These are phyloP conservation scores for Camponotus pennsylvanicus DNA, from an alignment of 1,140 invertebrate species.

Conservation along the genomic window DNA sequence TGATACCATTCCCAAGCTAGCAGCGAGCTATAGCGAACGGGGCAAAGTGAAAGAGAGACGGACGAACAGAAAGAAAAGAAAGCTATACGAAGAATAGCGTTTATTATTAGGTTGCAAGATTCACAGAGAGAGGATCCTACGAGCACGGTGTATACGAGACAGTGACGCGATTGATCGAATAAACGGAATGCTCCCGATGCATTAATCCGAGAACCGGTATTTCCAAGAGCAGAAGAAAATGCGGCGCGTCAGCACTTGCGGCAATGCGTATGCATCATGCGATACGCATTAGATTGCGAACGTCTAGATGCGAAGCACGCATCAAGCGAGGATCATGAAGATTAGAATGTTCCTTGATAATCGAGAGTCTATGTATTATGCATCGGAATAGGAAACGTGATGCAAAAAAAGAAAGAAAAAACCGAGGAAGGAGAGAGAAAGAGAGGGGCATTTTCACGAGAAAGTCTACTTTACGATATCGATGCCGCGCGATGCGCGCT, in stretches of 20 bases:
- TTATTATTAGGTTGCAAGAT: slow-evolving; percentile 60
- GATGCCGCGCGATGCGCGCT: background rate
- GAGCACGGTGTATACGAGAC: slow-evolving; percentile 14
- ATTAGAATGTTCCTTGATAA: slow-evolving; percentile 49
- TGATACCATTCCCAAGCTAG: slow-evolving; percentile 55
- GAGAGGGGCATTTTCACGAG: background rate
- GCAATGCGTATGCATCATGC: slow-evolving; percentile 11
- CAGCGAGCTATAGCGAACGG: slow-evolving; percentile 26
- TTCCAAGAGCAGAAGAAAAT: slow-evolving; percentile 21
- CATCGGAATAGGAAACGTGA: slow-evolving; percentile 44
- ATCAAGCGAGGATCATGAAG: slow-evolving; percentile 36
- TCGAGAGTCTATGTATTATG: slow-evolving; percentile 59
- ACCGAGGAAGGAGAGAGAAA: background rate
- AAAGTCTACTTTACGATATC: slow-evolving; percentile 27
- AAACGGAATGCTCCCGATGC: slow-evolving; percentile 48
- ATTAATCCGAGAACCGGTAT: slow-evolving; percentile 46
- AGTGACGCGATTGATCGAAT: slow-evolving; percentile 53
- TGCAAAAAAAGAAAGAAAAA: background rate
- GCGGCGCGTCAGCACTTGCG: background rate
- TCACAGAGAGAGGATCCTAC: slow-evolving; percentile 42
- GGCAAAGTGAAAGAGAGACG: background rate
- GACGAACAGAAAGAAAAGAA: background rate
- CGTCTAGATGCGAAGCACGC: slow-evolving; percentile 33
- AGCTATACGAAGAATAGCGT: slow-evolving; percentile 14
- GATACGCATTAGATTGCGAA: slow-evolving; percentile 43